Evolutionary conservation across 2,113 vertebrate species (phyloP).

Genomic region (Pavo muticus): DNA sequence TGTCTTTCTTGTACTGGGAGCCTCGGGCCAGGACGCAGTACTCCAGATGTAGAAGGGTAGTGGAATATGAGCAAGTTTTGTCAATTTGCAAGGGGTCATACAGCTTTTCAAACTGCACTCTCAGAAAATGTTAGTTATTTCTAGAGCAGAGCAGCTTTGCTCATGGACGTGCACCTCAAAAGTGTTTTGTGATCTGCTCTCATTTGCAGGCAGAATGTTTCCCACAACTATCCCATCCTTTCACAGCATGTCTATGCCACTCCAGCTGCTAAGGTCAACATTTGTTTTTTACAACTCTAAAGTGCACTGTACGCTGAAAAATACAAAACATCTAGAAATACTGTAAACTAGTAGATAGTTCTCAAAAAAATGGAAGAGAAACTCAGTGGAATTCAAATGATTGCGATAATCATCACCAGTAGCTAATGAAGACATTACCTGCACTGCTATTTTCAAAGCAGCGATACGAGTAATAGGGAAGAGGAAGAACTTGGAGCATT

Average conservation of each 20-base stretch:
- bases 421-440: not conserved
- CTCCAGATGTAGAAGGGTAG: not conserved
- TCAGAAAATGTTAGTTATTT: not conserved
- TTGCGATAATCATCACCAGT: not conserved
- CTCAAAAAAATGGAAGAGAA: not conserved
- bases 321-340: not conserved
- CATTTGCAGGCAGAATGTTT: not conserved
- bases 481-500: constrained; percentile 21
- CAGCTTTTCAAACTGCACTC: not conserved
- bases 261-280: not conserved
- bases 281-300: not conserved
- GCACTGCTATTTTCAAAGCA: not conserved
- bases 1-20: no score
- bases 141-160: not conserved
- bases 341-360: not conserved
- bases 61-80: not conserved
- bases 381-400: not conserved
- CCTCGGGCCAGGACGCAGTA: no score
- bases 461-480: not conserved
- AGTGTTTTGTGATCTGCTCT: not conserved
- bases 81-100: not conserved
- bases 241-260: not conserved
- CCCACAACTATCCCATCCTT: not conserved
- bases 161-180: not conserved
- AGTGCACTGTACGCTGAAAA: not conserved